phyloP scores from a whole-genome alignment of 2,888 invertebrate species.

The Drosophila villosipedis region DNA sequence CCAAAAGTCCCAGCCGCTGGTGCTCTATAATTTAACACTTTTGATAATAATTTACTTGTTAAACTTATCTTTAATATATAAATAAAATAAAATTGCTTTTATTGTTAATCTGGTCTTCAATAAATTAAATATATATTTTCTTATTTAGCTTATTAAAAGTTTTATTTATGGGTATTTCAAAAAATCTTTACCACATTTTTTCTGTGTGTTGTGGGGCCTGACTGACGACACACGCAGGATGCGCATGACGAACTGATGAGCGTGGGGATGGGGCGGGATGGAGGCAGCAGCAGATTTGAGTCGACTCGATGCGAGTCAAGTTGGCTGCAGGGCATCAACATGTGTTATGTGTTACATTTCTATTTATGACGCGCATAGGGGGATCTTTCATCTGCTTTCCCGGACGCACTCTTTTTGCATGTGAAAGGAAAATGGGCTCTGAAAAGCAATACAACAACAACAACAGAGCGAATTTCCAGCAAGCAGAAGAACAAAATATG shows the following conservation, averaged over 20 bases:
- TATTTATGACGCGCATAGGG: slow-evolving; percentile 59
- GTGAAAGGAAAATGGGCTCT: slow-evolving; percentile 75
- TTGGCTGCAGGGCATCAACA: slow-evolving; percentile 71
- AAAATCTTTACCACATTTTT: background rate
- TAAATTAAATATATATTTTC: background rate
- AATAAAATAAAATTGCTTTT: background rate
- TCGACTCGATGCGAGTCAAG: slow-evolving; percentile 27
- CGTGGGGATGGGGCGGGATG: background rate
- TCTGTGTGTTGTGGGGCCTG: slow-evolving; percentile 16
- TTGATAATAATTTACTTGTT: background rate
- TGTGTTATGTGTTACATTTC: slow-evolving; percentile 78
- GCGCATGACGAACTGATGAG: slow-evolving; percentile 1
- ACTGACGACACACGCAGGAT: slow-evolving; percentile 51
- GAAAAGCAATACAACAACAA: slow-evolving; percentile 61
- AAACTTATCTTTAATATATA: background rate
- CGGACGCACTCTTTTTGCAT: slow-evolving; percentile 55
- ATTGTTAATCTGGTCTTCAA: background rate
- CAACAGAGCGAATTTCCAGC: slow-evolving; percentile 19
- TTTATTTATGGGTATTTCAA: background rate
- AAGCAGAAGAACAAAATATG: slow-evolving; percentile 67
- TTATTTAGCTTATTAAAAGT: background rate
- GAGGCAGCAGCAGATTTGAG: background rate
- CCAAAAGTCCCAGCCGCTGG: background rate
- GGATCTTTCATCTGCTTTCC: slow-evolving; percentile 36
- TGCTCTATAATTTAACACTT: background rate